phyloP scores from a whole-genome alignment of 1,140 invertebrate species.

The Periplaneta americana region DNA sequence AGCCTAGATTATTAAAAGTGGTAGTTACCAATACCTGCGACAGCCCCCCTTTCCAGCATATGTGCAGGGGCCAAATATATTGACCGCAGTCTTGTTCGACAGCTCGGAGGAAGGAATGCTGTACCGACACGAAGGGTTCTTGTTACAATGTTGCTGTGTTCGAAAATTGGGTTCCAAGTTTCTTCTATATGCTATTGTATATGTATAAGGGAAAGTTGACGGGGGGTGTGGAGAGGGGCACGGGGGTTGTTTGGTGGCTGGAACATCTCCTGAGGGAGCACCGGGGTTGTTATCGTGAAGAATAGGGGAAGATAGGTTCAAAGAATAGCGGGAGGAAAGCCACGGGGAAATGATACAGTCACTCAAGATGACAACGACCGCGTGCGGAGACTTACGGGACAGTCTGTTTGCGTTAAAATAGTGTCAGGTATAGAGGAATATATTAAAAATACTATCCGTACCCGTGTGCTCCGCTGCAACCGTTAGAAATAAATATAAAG shows the following conservation, averaged over 20 bases:
- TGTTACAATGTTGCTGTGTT: background rate
- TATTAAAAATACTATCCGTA: too few relatives aligned
- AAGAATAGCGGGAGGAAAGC: background rate
- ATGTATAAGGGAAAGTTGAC: background rate
- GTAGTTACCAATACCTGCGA: too few relatives aligned
- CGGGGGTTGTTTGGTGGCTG: background rate
- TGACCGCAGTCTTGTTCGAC: background rate
- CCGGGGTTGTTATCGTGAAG: background rate
- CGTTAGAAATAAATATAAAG: too few relatives aligned
- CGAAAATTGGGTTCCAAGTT: background rate
- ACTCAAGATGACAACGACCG: background rate
- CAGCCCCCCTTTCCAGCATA: too few relatives aligned
- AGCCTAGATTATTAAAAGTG: too few relatives aligned
- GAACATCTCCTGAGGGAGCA: background rate
- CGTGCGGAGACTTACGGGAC: too few relatives aligned
- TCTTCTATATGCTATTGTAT: background rate
- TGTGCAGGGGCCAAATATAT: too few relatives aligned
- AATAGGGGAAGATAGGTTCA: background rate
- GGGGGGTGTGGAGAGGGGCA: background rate
- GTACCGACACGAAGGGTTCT: background rate
- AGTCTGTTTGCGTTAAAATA: too few relatives aligned
- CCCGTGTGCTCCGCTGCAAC: too few relatives aligned
- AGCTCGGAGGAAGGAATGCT: background rate
- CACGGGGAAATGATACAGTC: background rate
- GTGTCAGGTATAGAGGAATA: too few relatives aligned